Percentiles rank a stretch among this genome's conserved stretches.
Conservation (phyloP, 2,888 invertebrate genomes). For the Eulithis prunata region DNA sequence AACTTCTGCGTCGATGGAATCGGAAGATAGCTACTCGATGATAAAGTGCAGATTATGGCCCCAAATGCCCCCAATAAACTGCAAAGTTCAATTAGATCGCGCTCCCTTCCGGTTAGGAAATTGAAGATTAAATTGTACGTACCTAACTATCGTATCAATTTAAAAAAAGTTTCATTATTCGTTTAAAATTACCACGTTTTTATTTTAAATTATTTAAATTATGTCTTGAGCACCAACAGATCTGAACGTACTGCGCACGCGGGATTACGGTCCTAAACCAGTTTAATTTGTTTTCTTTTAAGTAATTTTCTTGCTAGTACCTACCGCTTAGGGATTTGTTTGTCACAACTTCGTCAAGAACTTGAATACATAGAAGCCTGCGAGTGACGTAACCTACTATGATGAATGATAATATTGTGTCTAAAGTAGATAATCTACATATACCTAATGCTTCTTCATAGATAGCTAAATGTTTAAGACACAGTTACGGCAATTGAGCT, state of each 20-base stretch:
- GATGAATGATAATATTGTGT: no score
- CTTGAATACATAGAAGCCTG: no score
- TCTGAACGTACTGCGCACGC: no score
- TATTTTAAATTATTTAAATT: constrained; percentile 9
- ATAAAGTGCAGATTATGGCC: constrained; percentile 45
- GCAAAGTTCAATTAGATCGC: constrained; percentile 44
- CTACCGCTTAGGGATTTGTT: no score
- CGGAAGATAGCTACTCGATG: constrained; percentile 43
- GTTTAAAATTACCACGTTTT: constrained; percentile 9
- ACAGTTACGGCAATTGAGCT: not conserved
- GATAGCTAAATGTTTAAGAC: no score
- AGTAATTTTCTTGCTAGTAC: not conserved
- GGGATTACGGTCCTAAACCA: no score
- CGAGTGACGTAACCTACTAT: no score
- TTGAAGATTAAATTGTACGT: constrained; percentile 42
- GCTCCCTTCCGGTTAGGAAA: constrained; percentile 35
- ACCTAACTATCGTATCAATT: constrained; percentile 15
- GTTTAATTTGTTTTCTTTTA: not conserved
- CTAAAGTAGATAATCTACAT: no score
- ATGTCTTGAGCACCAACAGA: not conserved
- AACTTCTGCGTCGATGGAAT: constrained; percentile 42
- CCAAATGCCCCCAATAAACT: constrained; percentile 43
- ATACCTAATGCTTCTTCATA: no score
- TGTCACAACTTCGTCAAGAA: no score
- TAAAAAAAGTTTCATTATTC: constrained; percentile 26